A percentile compares a stretch with the other conserved stretches of the same genome.
Conservation (phyloP, 2,888 invertebrate genomes). For the Papilio gigon region DNA sequence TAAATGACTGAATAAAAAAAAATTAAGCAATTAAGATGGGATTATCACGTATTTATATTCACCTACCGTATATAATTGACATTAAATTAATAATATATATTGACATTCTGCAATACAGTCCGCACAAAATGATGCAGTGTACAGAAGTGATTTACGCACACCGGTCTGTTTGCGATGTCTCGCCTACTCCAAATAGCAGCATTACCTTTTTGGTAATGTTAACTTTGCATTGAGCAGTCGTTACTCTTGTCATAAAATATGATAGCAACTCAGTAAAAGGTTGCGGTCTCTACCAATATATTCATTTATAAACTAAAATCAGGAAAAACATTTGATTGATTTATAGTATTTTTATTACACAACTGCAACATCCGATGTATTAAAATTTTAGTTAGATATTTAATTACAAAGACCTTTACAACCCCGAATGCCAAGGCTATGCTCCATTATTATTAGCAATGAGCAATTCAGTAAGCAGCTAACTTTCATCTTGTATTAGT, state of each 20-base stretch:
- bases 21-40: conserved; percentile 34
- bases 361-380: conserved; percentile 45
- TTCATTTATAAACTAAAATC: conserved; percentile 4
- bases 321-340: conserved; percentile 31
- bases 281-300: background rate
- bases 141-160: conserved; percentile 75
- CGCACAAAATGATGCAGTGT: conserved; percentile 70
- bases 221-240: conserved; percentile 64
- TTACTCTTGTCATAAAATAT: conserved; percentile 47
- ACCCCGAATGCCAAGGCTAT: conserved; percentile 56
- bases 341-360: conserved; percentile 41
- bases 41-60: conserved; percentile 37
- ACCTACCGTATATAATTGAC: conserved; percentile 38
- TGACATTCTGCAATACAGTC: conserved; percentile 54
- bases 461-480: conserved; percentile 36
- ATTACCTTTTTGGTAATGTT: conserved; percentile 74
- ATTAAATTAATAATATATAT: conserved; percentile 44
- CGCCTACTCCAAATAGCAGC: conserved; percentile 59
- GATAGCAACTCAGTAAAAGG: conserved; percentile 27
- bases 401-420: conserved; percentile 56
- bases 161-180: conserved; percentile 60
- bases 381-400: conserved; percentile 43
- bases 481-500: conserved; percentile 38
- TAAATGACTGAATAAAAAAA: conserved; percentile 23
- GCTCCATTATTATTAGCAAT: conserved; percentile 50